Conservation (phyloP, 30 jellyfish, hydroid and myxozoan genomes). For the Aurelia sp. region DNA sequence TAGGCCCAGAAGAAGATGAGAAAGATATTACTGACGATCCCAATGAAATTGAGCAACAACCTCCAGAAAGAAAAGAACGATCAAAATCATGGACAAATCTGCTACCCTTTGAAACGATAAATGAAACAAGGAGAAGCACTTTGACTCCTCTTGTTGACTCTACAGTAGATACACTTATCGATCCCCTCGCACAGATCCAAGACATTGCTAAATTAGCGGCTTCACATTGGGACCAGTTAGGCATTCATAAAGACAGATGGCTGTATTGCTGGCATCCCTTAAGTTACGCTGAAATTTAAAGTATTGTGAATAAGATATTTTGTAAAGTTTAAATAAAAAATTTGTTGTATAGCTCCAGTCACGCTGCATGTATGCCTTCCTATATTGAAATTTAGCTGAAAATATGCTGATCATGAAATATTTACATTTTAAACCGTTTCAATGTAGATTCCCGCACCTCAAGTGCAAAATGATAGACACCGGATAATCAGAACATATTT, state of each 20-base stretch:
- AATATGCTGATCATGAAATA: too few species aligned
- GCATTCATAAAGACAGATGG: conserved; percentile 56
- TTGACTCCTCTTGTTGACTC: conserved; percentile 60
- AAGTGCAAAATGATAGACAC: too few species aligned
- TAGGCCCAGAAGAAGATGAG: conserved; percentile 20
- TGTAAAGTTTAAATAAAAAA: too few species aligned
- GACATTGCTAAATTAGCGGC: conserved; percentile 70
- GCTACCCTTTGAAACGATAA: neutral
- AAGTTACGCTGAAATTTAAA: conserved; percentile 8
- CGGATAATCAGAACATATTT: too few species aligned
- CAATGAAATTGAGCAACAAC: neutral
- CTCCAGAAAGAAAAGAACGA: neutral
- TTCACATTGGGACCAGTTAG: conserved; percentile 47
- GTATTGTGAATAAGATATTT: neutral
- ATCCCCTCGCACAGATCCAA: conserved; percentile 59
- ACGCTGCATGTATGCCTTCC: too few species aligned
- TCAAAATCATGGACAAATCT: conserved; percentile 1
- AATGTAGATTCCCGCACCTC: too few species aligned
- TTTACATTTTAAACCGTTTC: too few species aligned
- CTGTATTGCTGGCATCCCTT: conserved; percentile 83
- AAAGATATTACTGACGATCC: neutral
- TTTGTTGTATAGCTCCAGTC: too few species aligned
- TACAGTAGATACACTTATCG: conserved; percentile 10
- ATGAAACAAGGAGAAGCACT: conserved; percentile 56
- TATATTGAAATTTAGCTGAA: too few species aligned